phyloP scores from a whole-genome alignment of 2,113 vertebrate genomes.

The Menura novaehollandiae region DNA sequence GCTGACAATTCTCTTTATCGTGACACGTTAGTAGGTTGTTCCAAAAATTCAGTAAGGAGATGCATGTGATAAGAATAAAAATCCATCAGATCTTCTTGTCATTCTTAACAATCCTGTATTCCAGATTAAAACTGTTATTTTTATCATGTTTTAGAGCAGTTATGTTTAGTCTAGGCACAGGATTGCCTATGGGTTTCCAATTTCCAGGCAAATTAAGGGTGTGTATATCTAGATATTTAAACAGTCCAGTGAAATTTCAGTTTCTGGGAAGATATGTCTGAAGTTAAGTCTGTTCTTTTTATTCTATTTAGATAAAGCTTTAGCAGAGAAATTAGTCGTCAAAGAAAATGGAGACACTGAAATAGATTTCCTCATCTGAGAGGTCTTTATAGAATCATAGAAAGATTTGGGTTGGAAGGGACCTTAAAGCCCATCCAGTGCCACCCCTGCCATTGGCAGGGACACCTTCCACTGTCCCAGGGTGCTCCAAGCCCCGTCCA shows the following conservation, averaged over 20 bases:
- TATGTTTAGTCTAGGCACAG: not conserved
- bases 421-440: no score
- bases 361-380: not conserved
- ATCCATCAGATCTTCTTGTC: not conserved
- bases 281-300: not conserved
- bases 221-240: not conserved
- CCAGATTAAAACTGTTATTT: not conserved
- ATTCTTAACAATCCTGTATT: not conserved
- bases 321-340: not conserved
- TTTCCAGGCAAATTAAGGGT: not conserved
- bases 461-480: no score
- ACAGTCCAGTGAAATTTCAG: not conserved
- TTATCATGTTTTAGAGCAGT: not conserved
- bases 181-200: rapidly evolving
- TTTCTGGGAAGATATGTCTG: not conserved
- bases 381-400: not conserved
- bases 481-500: no score
- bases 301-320: not conserved
- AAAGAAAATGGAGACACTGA: not conserved
- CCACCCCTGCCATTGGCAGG: no score
- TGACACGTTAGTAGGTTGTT: not conserved
- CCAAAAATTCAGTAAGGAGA: not conserved
- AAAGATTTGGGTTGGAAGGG: no score
- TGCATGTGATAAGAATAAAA: not conserved
- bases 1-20: not conserved